phyloP scores from a whole-genome alignment of 30 jellyfish, hydroid and myxozoan genomes.

The Mastigias papua region DNA sequence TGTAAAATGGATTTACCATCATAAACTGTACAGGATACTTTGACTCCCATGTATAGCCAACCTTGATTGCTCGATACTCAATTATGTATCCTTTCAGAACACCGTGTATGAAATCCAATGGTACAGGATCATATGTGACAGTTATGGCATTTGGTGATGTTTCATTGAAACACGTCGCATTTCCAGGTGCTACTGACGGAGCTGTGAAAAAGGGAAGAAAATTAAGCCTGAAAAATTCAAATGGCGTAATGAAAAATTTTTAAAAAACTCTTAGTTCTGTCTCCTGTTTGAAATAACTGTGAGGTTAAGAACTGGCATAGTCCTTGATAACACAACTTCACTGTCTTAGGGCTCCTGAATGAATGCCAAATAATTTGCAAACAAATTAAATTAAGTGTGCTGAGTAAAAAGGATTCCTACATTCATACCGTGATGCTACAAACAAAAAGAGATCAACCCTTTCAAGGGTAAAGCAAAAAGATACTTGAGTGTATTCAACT shows the following conservation, averaged over 20 bases:
- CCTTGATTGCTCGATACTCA: constrained; percentile 34
- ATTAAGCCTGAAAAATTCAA: not conserved
- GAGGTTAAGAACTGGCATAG: too few species aligned
- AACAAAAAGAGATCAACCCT: too few species aligned
- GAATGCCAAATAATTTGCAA: too few species aligned
- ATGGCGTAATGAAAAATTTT: too few species aligned
- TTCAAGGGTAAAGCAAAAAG: not conserved
- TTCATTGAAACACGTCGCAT: constrained; percentile 29
- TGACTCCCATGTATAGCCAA: constrained; percentile 11
- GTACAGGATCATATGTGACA: constrained; percentile 27
- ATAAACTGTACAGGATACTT: constrained; percentile 21
- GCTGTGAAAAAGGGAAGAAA: constrained; percentile 13
- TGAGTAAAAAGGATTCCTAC: too few species aligned
- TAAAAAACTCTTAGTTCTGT: not conserved
- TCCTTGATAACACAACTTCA: too few species aligned
- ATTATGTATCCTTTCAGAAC: constrained; percentile 50
- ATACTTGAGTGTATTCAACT: constrained; percentile 3
- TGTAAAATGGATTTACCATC: constrained; percentile 30
- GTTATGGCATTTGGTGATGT: constrained; percentile 18
- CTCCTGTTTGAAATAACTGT: too few species aligned
- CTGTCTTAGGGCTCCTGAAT: too few species aligned
- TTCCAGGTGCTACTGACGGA: constrained; percentile 72
- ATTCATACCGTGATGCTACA: too few species aligned
- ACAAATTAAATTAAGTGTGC: too few species aligned
- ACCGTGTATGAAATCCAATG: constrained; percentile 42